Conservation (phyloP, 2,113 vertebrate genomes). For the Herpailurus yagouaroundi region DNA sequence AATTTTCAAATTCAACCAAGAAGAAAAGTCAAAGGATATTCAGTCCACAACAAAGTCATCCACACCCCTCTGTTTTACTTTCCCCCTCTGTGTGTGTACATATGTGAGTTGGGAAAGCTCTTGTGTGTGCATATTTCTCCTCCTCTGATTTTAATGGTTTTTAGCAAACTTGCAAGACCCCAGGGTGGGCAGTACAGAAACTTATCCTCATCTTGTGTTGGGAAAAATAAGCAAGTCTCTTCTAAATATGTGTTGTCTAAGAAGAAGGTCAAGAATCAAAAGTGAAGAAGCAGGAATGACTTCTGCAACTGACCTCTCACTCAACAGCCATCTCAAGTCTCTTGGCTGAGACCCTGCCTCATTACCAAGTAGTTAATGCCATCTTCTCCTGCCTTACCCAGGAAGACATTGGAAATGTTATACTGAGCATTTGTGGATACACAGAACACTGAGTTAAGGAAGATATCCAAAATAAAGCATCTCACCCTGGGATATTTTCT, state of each 20-base stretch:
- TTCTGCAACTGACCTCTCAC: not conserved
- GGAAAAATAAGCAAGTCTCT: not conserved
- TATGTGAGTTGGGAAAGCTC: too few species aligned
- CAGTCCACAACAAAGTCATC: not conserved
- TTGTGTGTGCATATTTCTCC: not conserved
- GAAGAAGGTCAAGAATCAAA: not conserved
- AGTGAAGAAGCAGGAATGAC: not conserved
- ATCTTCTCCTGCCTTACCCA: not conserved
- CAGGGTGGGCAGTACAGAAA: not conserved
- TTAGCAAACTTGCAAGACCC: not conserved
- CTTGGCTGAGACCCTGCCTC: not conserved
- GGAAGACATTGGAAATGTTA: not conserved
- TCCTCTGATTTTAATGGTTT: not conserved
- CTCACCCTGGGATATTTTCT: not conserved
- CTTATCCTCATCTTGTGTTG: not conserved
- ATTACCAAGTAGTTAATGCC: not conserved
- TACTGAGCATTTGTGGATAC: too few species aligned
- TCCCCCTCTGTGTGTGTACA: not conserved
- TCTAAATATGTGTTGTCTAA: not conserved
- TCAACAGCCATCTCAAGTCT: not conserved
- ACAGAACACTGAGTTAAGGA: not conserved
- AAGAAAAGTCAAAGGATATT: not conserved
- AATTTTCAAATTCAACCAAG: slow-evolving; percentile 6
- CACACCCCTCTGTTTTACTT: not conserved
- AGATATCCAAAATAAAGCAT: not conserved